Conservation (phyloP, 2,888 invertebrate species). For the Parthenolecanium corni region DNA sequence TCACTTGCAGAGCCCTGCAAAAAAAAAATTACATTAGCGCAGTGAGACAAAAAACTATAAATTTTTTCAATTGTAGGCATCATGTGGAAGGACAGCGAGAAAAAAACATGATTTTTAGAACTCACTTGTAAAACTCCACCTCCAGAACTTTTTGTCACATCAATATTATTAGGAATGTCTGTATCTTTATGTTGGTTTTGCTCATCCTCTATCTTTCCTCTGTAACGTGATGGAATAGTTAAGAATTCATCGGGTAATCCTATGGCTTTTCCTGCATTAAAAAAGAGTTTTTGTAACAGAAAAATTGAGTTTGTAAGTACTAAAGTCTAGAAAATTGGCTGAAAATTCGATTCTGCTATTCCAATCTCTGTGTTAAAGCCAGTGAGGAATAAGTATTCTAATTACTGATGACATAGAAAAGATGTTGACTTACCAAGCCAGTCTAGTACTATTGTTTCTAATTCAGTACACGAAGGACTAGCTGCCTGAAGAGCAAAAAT, state of each 20-base stretch:
- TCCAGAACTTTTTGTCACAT: constrained; percentile 22
- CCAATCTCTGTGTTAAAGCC: too few species aligned
- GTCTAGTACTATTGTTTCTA: constrained; percentile 89
- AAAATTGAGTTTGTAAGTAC: too few species aligned
- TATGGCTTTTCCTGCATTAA: constrained; percentile 64
- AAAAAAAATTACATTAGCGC: constrained; percentile 1
- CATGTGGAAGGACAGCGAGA: neutral
- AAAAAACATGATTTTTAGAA: too few species aligned
- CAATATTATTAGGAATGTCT: neutral
- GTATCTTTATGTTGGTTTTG: constrained; percentile 5
- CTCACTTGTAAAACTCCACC: constrained; percentile 78
- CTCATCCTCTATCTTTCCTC: constrained; percentile 56
- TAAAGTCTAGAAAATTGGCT: too few species aligned
- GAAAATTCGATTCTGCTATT: too few species aligned
- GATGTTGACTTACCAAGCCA: constrained; percentile 62
- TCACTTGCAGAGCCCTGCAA: constrained; percentile 88
- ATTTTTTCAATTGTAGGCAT: too few species aligned
- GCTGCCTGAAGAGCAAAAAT: constrained; percentile 55
- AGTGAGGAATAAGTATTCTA: too few species aligned
- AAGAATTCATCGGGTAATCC: constrained; percentile 81
- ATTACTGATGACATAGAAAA: too few species aligned
- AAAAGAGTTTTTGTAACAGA: too few species aligned
- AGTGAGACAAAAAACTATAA: too few species aligned
- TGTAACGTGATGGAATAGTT: constrained; percentile 58
- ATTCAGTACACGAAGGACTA: constrained; percentile 92